A percentile compares a stretch with the other conserved stretches of the same genome.
phyloP scores from a whole-genome alignment of 1,140 invertebrate species.

The Stenopsyche tienmushanensis region DNA sequence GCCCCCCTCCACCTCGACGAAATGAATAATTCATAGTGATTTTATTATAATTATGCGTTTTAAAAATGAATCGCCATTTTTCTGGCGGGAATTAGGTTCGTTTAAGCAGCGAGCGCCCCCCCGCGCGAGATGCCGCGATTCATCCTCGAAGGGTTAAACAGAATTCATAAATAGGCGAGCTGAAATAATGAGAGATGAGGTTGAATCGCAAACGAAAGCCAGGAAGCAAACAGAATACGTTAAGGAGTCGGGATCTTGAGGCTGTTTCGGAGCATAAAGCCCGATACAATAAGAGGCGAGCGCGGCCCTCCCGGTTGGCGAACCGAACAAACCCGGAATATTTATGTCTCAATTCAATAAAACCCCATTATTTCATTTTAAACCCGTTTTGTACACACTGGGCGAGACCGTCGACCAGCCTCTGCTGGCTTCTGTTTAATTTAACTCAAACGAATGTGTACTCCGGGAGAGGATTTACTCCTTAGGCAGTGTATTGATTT shows the following conservation, averaged over 20 bases:
- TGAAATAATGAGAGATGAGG: background rate
- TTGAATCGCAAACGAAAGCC: background rate
- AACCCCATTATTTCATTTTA: conserved; percentile 39
- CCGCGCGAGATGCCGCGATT: background rate
- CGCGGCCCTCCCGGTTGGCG: conserved; percentile 6
- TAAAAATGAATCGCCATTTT: no score
- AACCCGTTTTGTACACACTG: conserved; percentile 24
- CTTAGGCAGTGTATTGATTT: conserved; percentile 22
- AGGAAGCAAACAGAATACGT: conserved; percentile 18
- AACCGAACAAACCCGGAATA: conserved; percentile 31
- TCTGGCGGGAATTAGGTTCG: no score
- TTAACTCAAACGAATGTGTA: conserved; percentile 18
- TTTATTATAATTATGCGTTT: conserved; percentile 22
- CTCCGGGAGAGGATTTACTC: conserved; percentile 9
- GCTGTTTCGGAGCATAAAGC: background rate
- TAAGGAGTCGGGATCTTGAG: background rate
- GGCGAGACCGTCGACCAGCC: background rate
- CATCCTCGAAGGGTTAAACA: conserved; percentile 9
- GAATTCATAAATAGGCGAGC: conserved; percentile 24
- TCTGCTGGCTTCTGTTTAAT: conserved; percentile 32
- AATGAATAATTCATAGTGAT: conserved; percentile 23
- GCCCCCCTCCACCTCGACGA: background rate
- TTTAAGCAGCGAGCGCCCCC: background rate
- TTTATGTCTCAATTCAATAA: conserved; percentile 43
- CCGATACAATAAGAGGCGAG: conserved; percentile 5